A percentile compares a stretch with the other conserved stretches of the same genome.
Evolutionary conservation across 2,113 vertebrate genomes (phyloP).

Genomic region (Melanotaenia duboulayi): DNA sequence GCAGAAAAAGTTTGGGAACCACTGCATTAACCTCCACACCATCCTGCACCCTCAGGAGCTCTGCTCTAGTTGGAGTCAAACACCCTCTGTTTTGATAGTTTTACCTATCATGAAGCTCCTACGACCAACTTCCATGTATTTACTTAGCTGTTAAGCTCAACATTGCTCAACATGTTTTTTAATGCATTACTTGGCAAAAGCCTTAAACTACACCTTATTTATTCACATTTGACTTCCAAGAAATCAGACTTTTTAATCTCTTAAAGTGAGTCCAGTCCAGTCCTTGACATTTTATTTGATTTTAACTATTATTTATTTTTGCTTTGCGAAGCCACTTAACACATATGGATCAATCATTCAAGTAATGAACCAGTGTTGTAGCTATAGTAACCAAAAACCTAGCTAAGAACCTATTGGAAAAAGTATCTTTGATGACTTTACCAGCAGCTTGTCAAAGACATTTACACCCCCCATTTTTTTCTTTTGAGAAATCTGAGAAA

Average conservation of each 20-base stretch:
- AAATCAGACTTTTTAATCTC: too few species aligned
- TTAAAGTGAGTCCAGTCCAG: neutral
- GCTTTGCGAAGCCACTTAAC: too few species aligned
- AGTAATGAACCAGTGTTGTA: too few species aligned
- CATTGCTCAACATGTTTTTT: neutral
- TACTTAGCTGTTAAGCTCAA: neutral
- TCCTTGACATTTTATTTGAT: neutral
- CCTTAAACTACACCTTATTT: too few species aligned
- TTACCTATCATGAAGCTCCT: neutral
- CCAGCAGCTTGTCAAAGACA: too few species aligned
- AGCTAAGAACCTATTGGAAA: neutral
- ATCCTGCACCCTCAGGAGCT: neutral
- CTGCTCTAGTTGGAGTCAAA: neutral
- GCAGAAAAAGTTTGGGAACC: too few species aligned
- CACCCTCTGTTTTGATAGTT: neutral
- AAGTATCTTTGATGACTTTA: neutral
- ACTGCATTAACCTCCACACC: conserved; percentile 1
- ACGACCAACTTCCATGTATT: neutral
- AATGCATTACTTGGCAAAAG: too few species aligned
- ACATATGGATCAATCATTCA: too few species aligned
- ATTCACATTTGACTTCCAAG: too few species aligned
- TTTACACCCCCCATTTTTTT: too few species aligned
- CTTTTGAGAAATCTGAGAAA: too few species aligned
- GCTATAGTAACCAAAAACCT: neutral
- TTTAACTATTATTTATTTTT: too few species aligned